Evolutionary conservation across 2,888 invertebrate genomes (phyloP), one percentile per base, ranked within the genome.

Genomic region (Torymus texanus): DNA sequence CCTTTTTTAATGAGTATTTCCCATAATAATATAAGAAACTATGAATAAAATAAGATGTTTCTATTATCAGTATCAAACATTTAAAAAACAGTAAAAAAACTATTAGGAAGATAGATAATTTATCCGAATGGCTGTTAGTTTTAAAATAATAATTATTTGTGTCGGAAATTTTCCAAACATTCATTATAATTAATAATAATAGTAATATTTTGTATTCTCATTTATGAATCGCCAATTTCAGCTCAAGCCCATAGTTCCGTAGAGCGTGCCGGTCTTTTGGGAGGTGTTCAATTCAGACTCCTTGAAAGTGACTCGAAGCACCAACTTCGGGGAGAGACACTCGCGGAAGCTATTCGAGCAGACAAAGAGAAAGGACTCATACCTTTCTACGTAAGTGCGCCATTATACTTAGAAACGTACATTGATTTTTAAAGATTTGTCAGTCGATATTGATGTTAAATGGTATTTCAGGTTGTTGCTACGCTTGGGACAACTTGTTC

Each of bases 401-500:
- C 8, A 8, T 59, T n/a, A 66, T 70, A 55, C 10, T 41, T 41
- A 50, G 8, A 2, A 74, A 16, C 11, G n/a, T 56, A 21, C 21
- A 51, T n/a, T 14, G 21, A 50, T 53, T n/a, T 0, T 59, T 18
- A 16, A 55, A 63, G 63, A 70, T 50, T 29, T 65, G 55, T 61
- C 5, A 53, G 61, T n/a, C 1, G 18, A 65, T 65, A 78, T 24
- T 50, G 11, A 70, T 58, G 11, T 24, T 58, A 13, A 65, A 58
- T 2, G 29, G 53, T 59, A 53, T n/a, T 0, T 41, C 87, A 96
- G 96, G 94, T 93, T 68, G 96, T 97, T 1, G 95, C 95, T 3
- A 98, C 99, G 0, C 91, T 99, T 79, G 99, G 99, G 4, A 98
- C 98, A 1, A 99, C 99, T 0, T 95, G 95, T n/a, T 96, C 97